Evolutionary conservation across 1,140 invertebrate species (phyloP).

Genomic region (Papilio helenus): DNA sequence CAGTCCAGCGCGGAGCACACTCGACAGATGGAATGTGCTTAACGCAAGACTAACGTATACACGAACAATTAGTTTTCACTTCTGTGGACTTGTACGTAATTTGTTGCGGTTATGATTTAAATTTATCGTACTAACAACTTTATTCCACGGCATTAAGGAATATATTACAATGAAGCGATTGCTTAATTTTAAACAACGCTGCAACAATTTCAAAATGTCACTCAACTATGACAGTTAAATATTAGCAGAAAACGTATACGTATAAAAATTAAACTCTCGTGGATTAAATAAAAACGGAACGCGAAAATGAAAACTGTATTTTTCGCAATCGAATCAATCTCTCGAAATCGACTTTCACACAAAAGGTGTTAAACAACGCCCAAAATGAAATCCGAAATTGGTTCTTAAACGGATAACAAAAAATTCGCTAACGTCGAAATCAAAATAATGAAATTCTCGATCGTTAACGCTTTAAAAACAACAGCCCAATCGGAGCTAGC

Average conservation of each 20-base stretch:
- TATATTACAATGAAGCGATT: not conserved
- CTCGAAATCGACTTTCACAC: conserved; percentile 21
- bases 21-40: conserved; percentile 35
- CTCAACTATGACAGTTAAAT: conserved; percentile 4
- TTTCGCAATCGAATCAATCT: conserved; percentile 12
- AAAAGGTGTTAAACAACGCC: conserved; percentile 16
- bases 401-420: conserved; percentile 20
- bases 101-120: conserved; percentile 16
- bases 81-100: conserved; percentile 23
- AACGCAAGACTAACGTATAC: conserved; percentile 31
- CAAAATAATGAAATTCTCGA: conserved; percentile 27
- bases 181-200: not conserved
- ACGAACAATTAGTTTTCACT: conserved; percentile 35
- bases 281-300: not conserved
- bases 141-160: not conserved
- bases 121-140: not conserved
- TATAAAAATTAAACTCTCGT: not conserved
- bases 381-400: conserved; percentile 23
- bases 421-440: conserved; percentile 14
- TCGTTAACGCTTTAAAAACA: conserved; percentile 37
- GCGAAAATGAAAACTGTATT: conserved; percentile 21
- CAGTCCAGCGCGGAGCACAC: conserved; percentile 22
- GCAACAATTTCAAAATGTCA: conserved; percentile 2
- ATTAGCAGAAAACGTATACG: not conserved
- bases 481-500: not conserved